phyloP scores from a whole-genome alignment of 53 echinoderm and acorn worm species.

The Crossaster papposus region DNA sequence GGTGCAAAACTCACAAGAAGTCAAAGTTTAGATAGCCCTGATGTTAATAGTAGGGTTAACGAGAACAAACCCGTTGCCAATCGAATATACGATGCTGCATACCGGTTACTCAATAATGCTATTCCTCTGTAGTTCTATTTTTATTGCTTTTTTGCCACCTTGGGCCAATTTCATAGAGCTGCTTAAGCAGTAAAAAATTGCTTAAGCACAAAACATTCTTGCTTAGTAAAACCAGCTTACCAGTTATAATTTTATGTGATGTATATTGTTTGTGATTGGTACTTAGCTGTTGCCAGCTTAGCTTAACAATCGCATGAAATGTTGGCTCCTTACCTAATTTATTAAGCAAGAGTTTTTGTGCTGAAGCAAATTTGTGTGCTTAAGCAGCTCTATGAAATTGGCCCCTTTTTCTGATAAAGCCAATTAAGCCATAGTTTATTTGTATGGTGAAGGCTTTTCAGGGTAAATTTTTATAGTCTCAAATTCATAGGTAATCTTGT shows the following conservation, averaged over 20 bases:
- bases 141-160: background rate
- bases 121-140: conserved; percentile 58
- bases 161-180: too few relatives aligned
- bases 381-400: background rate
- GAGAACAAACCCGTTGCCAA: conserved; percentile 47
- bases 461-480: background rate
- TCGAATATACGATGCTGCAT: conserved; percentile 68
- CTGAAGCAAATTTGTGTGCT: too few relatives aligned
- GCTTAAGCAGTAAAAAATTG: too few relatives aligned
- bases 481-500: background rate
- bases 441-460: conserved; percentile 19
- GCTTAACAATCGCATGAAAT: too few relatives aligned
- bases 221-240: too few relatives aligned
- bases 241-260: too few relatives aligned
- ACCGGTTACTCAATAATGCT: conserved; percentile 66
- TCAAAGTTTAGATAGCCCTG: conserved; percentile 46
- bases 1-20: conserved; percentile 36
- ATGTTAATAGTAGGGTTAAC: conserved; percentile 31
- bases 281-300: too few relatives aligned
- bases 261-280: too few relatives aligned
- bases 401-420: too few relatives aligned
- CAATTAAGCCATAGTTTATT: background rate
- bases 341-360: too few relatives aligned
- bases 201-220: too few relatives aligned
- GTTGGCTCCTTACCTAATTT: too few relatives aligned